Evolutionary conservation across 2,888 invertebrate genomes (phyloP), one percentile per base, ranked within the genome.

Genomic region (Megamerina dolium): DNA sequence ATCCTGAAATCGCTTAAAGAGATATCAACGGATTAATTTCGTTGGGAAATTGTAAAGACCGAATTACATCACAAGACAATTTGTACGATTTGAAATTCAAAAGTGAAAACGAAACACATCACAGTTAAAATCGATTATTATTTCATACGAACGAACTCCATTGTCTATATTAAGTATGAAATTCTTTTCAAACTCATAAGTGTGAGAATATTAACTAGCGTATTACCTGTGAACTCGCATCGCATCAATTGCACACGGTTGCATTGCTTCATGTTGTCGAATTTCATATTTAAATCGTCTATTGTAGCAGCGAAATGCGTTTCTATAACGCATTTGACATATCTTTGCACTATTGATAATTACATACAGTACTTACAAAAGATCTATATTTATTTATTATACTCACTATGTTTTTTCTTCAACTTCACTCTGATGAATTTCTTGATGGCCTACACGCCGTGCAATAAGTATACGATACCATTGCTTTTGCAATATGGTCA

Each of bases 221-320:
- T 23, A 23, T 54, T 49, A 71, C 70, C 71, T 68, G 58, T 72
- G 69, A 41, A 72, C 61, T 46, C 71, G 61, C 70, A 71, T 70
- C 16, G 70, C 68, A 56, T 68, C 67, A 46, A 70, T 64, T 44
- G 71, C 71, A 48, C 60, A 65, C n/a, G 67, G 65, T 48, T 72
- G 71, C 69, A 70, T 70, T 46, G 64, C 59, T 52, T 69, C 71
- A 48, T 65, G 64, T 52, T 61, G 62, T 54, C 64, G 58, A 54
- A 72, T 63, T 65, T 72, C 72, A 54, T 64, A 59, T 48, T 63
- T 61, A 61, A 72, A 70, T 55, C 66, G 66, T 48, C 61, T 59
- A 56, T 70, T 68, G 56, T 70, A 70, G 49, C 63, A 60, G 44
- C 60, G 61, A 54, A 68, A 64, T 43, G 68, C 56, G 48, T 63